These are phyloP conservation scores for Xiphydria camelus DNA, from an alignment of 2,888 invertebrate genomes.

Conservation along the genomic window DNA sequence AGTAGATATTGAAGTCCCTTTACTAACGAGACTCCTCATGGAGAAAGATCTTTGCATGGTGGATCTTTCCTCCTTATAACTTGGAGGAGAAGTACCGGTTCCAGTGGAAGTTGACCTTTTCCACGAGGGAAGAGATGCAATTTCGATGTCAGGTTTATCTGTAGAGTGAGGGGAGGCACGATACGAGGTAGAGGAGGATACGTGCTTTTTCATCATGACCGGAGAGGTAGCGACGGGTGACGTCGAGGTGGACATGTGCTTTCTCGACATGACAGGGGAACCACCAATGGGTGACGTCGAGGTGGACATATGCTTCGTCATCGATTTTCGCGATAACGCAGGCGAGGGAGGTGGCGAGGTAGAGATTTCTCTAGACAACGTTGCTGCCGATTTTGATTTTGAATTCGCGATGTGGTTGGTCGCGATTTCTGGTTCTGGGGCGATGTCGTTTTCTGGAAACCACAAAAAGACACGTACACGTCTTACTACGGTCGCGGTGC, in stretches of 20 bases:
- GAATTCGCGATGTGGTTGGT: no score
- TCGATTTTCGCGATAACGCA: slow-evolving; percentile 3
- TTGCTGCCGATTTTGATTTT: background rate
- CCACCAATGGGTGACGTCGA: slow-evolving; percentile 10
- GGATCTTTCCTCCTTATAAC: background rate
- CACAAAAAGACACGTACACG: no score
- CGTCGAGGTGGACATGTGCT: background rate
- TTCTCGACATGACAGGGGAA: background rate
- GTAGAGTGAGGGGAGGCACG: no score
- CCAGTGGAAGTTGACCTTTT: slow-evolving; percentile 17
- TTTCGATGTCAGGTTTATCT: slow-evolving; percentile 16
- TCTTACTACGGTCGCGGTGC: no score
- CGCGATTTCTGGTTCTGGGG: no score
- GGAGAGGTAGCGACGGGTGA: slow-evolving; percentile 5
- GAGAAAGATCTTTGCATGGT: background rate
- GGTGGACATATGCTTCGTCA: slow-evolving; percentile 7
- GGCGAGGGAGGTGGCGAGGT: slow-evolving; percentile 1
- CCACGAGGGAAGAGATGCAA: slow-evolving; percentile 4
- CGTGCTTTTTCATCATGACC: slow-evolving; percentile 9
- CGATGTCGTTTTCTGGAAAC: no score
- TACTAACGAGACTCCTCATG: slow-evolving; percentile 4
- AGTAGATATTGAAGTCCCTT: slow-evolving; percentile 61
- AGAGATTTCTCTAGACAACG: background rate
- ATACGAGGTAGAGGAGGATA: no score
- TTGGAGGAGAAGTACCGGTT: slow-evolving; percentile 5